Conservation (phyloP, 2,113 vertebrate genomes). For the Dissostichus mawsoni region DNA sequence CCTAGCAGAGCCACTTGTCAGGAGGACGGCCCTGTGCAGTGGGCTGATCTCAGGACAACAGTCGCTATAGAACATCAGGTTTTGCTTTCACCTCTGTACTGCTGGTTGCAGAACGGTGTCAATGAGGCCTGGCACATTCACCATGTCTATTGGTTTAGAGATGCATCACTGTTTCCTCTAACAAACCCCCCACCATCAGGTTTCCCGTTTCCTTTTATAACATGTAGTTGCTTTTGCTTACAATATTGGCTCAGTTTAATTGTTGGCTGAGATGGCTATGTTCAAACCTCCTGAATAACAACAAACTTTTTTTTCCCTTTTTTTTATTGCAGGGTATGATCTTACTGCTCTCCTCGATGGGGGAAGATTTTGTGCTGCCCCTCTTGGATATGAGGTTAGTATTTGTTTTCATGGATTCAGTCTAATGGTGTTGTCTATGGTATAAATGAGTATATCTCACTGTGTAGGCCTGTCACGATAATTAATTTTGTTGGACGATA, state of each 20-base stretch:
- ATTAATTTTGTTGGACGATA: too few species aligned
- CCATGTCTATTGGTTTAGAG: accelerated
- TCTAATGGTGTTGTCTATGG: not conserved
- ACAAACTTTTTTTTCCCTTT: not conserved
- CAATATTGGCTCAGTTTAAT: too few species aligned
- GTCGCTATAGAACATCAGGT: slow-evolving; percentile 75
- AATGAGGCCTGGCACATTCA: slow-evolving; percentile 81
- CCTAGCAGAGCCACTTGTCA: not conserved
- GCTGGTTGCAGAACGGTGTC: slow-evolving; percentile 67
- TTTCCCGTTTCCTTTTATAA: too few species aligned
- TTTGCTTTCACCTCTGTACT: slow-evolving; percentile 80
- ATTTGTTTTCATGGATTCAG: not conserved
- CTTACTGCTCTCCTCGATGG: not conserved
- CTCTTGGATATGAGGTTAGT: slow-evolving; percentile 30
- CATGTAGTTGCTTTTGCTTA: too few species aligned
- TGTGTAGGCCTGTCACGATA: too few species aligned
- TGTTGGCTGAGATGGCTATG: too few species aligned
- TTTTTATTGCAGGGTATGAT: slow-evolving; percentile 16
- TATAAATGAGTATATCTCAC: not conserved
- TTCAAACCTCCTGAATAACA: not conserved
- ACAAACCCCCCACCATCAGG: too few species aligned
- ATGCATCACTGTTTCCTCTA: not conserved
- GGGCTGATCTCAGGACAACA: slow-evolving; percentile 37
- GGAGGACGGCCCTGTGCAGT: slow-evolving; percentile 52
- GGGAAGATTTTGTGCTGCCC: too few species aligned